Base-by-base conservation (phyloP, 2,113 vertebrate species). In the Colaptes auratus region DNA sequence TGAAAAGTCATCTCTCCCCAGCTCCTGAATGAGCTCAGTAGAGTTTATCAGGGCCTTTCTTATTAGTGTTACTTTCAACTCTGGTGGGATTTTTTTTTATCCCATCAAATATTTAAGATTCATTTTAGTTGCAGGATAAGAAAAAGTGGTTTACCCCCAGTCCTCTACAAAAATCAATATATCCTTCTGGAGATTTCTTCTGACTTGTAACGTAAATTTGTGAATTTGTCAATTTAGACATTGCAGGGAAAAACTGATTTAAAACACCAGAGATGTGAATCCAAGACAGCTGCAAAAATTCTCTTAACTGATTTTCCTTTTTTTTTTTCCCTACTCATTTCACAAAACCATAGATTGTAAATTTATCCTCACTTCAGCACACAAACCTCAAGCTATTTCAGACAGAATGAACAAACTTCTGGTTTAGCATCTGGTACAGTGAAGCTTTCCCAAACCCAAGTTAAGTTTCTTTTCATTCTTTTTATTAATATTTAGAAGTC, bases 91-190 rank as follows among this genome's bases (percentile, higher is more conserved):
- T 46, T 91, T 83, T 63, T 61, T 89, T 77, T 6, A 73, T 46
- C 18, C 42, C 19, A 74, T 83, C 55, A 91, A 86, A 91, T 88
- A 91, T 76, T 91, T 82, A 84, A 82, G 78, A 66, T 88, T 89
- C 35, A 82, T 85, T 95, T 92, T 73, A 55, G 39, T 78, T 66
- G 53, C 16, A 60, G 53, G 33, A n/a, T 63, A 36, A 91, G 18
- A 50, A 86, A 84, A 96, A 77, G 42, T 66, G 18, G 4, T 86
- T 91, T 80, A 48, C 8, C 33, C 50, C 25, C 24, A 78, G 2
- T 72, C 36, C 42, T 75, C 33, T 42, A 11, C 60, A 82, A 82
- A 93, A 94, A 91, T 73, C 75, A 74, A 31, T 77, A 19, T 74
- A 53, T 78, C 72, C 28, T 79, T n/a, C n/a, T n/a, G 44, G 72